Evolutionary conservation across 1,140 invertebrate genomes (phyloP), one percentile per base, ranked within the genome.

Genomic region (Dreissena polymorpha): DNA sequence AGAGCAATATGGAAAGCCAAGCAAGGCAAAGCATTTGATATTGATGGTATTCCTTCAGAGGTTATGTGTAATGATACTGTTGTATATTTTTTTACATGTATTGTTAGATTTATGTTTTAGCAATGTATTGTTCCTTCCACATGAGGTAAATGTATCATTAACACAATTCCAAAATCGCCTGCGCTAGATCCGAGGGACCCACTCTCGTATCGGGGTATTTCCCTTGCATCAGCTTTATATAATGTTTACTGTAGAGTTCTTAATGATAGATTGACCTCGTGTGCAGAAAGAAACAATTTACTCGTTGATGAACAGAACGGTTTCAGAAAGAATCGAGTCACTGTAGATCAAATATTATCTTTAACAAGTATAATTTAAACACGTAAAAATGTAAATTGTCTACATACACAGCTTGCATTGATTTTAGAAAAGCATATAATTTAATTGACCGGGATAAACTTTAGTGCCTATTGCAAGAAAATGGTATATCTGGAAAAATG

Each of bases 361-460:
- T 57, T 86, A 14, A 69, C 68, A 5, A 75, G 49, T 18, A 77
- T 83, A 51, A 76, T 83, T 51, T 69, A 79, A 69, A 76, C 64
- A 10, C 79, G 84, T 50, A 80, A 87, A 23, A 39, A 67, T 50
- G 29, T 21, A 71, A 63, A 67, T 10, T 65, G 29, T 63, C 63
- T n/a, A 85, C 75, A 14, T 85, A 80, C 69, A 16, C 53, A 5
- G 69, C 78, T n/a, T 84, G 80, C 51, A 85, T 85, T n/a, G 83
- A 86, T 72, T 86, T 87, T 65, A 39, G 53, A 5, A 85, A 85
- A 25, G 86, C 86, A 18, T 83, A 85, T 70, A 75, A 86, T 63
- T 67, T 71, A 8, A 75, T 83, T 2, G 23, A 80, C 64, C 64
- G 84, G 12, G n/a, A n/a, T 55, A 29, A 21, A 23, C 29, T 83